Base-by-base conservation (phyloP, 2,113 vertebrate species). In the Callospermophilus lateralis region DNA sequence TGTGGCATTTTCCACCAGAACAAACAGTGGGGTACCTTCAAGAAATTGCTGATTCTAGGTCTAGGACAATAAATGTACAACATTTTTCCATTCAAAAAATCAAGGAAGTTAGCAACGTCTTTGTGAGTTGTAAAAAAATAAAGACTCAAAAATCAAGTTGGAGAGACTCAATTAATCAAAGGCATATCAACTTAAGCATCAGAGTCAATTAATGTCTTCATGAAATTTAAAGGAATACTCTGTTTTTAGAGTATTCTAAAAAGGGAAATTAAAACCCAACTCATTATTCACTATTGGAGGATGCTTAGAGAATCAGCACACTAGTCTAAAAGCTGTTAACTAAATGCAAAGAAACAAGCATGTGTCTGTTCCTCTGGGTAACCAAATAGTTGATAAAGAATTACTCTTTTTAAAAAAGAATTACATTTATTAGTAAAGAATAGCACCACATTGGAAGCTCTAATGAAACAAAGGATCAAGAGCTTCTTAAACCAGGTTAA, bases 21-120 rank as follows among this genome's bases (percentile, higher is more conserved):
- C 22, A 77, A 88, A 79, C 20, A 26, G 22, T 45, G 4, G 4
- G 4, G 4, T 65, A 42, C 22, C 30, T 26, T 45, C 30, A 45
- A 90, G 7, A 73, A 95, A 89, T 17, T 78, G 26, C 24, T 74
- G 3, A 30, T 19, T 87, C 34, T 37, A 67, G 12, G 7, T 77
- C 37, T 67, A 7, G 4, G 0, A n/a, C 45, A 90, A 42, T 90
- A 92, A 92, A 95, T 34, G 4, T 55, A 51, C 6, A 26, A 77
- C 13, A 67, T 16, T 61, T 80, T 91, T 93, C 73, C 89, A 42
- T 74, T 91, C 81, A 72, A 8, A 86, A 89, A 93, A 63, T 42
- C 55, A 93, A 91, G 37, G 22, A 90, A 95, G 24, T 58, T 88
- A 72, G 42, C 34, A 85, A 73, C 86, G 16, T 39, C 3, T 74